Evolutionary conservation across 2,888 invertebrate species (phyloP), one percentile per base, ranked within the genome.

Genomic region (Empis livida): DNA sequence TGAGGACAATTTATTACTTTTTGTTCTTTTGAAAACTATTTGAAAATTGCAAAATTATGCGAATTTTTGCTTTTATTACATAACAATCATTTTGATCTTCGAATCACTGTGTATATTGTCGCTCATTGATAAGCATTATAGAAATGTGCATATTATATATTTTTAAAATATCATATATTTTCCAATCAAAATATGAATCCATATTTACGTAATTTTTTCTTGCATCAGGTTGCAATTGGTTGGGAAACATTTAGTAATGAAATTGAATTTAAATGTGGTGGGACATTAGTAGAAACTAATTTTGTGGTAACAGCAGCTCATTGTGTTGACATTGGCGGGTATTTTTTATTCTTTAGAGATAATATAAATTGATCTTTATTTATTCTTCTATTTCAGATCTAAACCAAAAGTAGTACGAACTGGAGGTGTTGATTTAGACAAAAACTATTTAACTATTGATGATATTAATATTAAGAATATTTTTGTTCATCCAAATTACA

Each of bases 401-500:
- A 17, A 52, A 39, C 30, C 56, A 42, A 45, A 43, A 17, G 45
- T 51, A 2, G 60, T 60, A 15, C 56, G 61, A 4, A 40, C 58
- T 6, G 63, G 62, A 9, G 63, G 61, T 35, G 54, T 58, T 10
- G 59, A 60, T 49, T 49, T 62, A 1, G 16, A 39, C 13, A 3
- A 39, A 13, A 1, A 10, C 5, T n/a, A 17, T 39, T 5, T 17
- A 10, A 17, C 20, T 17, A 17, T 5, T 39, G 23, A 8, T 27
- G 23, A 27, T 27, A 17, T 20, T 17, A 11, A 10, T 11, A 58
- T 71, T 4, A 52, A 48, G 6, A 49, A 61, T 42, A 59, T 67
- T 31, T 61, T 64, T 23, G 51, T 56, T 10, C 72, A 74, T 59
- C 71, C 71, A 16, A 53, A 63, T 6, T 73, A 73, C 54, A 58